phyloP scores from a whole-genome alignment of 1,140 invertebrate genomes.

The Macrobrachium nipponense region DNA sequence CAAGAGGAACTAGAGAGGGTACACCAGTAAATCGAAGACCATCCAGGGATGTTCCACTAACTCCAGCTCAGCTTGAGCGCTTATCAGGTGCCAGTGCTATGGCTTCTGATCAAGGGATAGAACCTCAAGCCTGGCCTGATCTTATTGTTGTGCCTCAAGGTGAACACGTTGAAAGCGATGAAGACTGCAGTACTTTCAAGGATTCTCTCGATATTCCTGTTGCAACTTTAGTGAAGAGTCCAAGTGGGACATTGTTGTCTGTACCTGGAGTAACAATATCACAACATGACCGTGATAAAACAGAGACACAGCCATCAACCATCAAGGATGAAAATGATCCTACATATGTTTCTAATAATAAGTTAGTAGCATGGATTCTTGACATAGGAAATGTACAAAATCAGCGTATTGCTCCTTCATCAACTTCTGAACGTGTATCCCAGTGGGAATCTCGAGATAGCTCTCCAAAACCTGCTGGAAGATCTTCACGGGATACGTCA shows the following conservation, averaged over 20 bases:
- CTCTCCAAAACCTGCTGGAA: slow-evolving; percentile 18
- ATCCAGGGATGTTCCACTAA: slow-evolving; percentile 54
- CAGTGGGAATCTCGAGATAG: slow-evolving; percentile 42
- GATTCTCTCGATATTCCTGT: slow-evolving; percentile 48
- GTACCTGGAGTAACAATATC: slow-evolving; percentile 43
- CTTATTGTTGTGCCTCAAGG: slow-evolving; percentile 45
- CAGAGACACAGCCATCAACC: not conserved
- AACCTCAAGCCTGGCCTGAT: slow-evolving; percentile 50
- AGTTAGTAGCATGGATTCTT: slow-evolving; percentile 52
- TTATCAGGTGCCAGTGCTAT: slow-evolving; percentile 2
- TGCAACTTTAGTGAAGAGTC: slow-evolving; percentile 44
- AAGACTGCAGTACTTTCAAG: slow-evolving; percentile 28
- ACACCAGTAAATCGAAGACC: slow-evolving; percentile 35
- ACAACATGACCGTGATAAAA: not conserved
- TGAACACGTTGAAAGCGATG: slow-evolving; percentile 27
- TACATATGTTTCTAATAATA: slow-evolving; percentile 31
- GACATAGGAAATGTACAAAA: slow-evolving; percentile 37
- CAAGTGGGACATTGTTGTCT: slow-evolving; percentile 38
- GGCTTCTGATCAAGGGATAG: not conserved
- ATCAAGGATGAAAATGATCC: not conserved
- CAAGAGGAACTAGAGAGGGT: slow-evolving; percentile 18
- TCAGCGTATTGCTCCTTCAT: not conserved
- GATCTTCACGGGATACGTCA: slow-evolving; percentile 30
- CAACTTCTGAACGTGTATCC: slow-evolving; percentile 38
- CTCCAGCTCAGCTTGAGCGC: slow-evolving; percentile 29